Evolutionary conservation across 2,888 invertebrate species (phyloP), one percentile per base, ranked within the genome.

Genomic region (Caradrina kadenii): DNA sequence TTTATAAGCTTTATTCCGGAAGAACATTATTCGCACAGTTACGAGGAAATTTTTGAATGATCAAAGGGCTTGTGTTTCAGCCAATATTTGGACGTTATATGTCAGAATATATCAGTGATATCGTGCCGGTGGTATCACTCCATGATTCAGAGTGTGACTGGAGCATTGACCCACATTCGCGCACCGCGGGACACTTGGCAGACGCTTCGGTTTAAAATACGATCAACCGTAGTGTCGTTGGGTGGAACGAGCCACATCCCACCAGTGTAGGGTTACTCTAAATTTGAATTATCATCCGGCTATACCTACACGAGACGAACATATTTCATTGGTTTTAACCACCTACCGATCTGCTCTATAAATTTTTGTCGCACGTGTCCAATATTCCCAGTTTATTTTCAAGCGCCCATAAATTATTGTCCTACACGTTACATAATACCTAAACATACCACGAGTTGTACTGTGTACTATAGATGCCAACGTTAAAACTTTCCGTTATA

Each of bases 101-200:
- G 72, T 71, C 76, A 63, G 68, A 67, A 73, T 69, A 69, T 39
- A 55, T 63, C 63, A 69, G 76, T 68, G 62, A 68, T 76, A 79
- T 74, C 79, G 62, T 62, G 69, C 26, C 59, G 64, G 48, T 62
- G 76, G 67, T 84, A 86, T 85, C 83, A 69, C 76, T 69, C 64
- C 77, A 80, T 86, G 88, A 89, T 86, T 90, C 87, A 86, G 80
- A 48, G 70, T 77, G 45, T 61, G 76, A 86, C 93, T 94, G 93
- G 95, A 94, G 92, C 95, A 95, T 94, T 95, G 95, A 94, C 95
- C 95, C 84, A 95, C 84, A 92, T 94, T 91, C 83, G 83, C 58
- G 66, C 76, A 77, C 79, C 80, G 84, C 85, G 92, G 89, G 89
- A 91, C 91, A 93, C 90, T 94, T 94, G 94, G 94, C 95, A 95